phyloP scores from a whole-genome alignment of 1,140 invertebrate genomes.

The Diabrotica undecimpunctata region DNA sequence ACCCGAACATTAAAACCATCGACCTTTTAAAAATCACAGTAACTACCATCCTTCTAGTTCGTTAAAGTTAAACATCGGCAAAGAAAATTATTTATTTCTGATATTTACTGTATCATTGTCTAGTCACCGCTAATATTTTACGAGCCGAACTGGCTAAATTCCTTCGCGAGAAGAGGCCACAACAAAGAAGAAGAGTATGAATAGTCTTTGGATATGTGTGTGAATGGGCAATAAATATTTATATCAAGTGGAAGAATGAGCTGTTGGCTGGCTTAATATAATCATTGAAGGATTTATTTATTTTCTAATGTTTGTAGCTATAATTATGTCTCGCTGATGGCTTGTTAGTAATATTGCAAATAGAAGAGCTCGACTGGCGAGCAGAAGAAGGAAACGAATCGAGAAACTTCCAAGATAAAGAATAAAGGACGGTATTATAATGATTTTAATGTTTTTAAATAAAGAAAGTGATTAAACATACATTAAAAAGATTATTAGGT shows the following conservation, averaged over 20 bases:
- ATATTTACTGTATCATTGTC: neutral
- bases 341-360: no score
- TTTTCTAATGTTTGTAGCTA: neutral
- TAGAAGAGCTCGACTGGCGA: no score
- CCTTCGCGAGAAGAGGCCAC: neutral
- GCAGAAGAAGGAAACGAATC: no score
- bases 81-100: neutral
- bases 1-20: no score
- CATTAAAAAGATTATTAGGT: no score
- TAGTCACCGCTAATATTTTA: constrained; percentile 2
- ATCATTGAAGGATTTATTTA: constrained; percentile 1
- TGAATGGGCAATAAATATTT: constrained; percentile 2
- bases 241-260: neutral
- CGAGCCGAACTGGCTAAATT: neutral
- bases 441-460: no score
- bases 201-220: neutral
- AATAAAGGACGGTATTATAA: no score
- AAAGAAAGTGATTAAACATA: no score
- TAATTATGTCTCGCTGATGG: no score
- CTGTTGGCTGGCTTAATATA: neutral
- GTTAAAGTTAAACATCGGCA: neutral
- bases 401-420: no score
- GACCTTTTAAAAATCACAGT: neutral
- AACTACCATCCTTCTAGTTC: neutral
- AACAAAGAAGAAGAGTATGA: neutral